Evolutionary conservation across 53 echinoderm and acorn worm genomes (phyloP).

Genomic region (Crossaster papposus): DNA sequence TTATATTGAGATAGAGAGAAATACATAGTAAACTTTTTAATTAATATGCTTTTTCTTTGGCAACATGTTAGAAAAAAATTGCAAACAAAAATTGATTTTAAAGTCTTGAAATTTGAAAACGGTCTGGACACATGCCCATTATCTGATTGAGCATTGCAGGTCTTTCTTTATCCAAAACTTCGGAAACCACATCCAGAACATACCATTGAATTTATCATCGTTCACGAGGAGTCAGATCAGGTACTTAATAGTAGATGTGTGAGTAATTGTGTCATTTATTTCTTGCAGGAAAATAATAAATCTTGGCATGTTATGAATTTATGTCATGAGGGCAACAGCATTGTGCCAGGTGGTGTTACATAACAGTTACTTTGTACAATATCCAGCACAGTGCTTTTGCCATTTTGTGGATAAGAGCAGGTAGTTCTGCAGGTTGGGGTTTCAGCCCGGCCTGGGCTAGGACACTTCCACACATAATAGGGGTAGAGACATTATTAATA

Average conservation of each 20-base stretch:
- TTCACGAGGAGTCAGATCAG: slow-evolving; percentile 21
- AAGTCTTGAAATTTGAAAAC: neutral
- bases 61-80: too few relatives aligned
- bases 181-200: slow-evolving; percentile 39
- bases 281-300: neutral
- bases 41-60: too few relatives aligned
- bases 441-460: too few relatives aligned
- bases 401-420: neutral
- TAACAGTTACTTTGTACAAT: too few relatives aligned
- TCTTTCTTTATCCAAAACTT: slow-evolving; percentile 13
- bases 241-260: slow-evolving; percentile 16
- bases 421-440: too few relatives aligned
- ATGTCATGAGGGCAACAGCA: too few relatives aligned
- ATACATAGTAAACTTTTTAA: neutral
- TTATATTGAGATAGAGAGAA: neutral
- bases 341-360: too few relatives aligned
- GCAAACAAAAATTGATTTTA: neutral
- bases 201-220: slow-evolving; percentile 44
- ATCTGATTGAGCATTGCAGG: slow-evolving; percentile 32
- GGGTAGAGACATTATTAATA: too few relatives aligned
- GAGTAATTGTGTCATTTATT: neutral
- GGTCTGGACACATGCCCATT: slow-evolving; percentile 36
- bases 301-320: neutral
- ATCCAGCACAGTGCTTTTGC: neutral
- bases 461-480: too few relatives aligned